Conservation (phyloP, 2,113 vertebrate species). For the Patagioenas fasciata region DNA sequence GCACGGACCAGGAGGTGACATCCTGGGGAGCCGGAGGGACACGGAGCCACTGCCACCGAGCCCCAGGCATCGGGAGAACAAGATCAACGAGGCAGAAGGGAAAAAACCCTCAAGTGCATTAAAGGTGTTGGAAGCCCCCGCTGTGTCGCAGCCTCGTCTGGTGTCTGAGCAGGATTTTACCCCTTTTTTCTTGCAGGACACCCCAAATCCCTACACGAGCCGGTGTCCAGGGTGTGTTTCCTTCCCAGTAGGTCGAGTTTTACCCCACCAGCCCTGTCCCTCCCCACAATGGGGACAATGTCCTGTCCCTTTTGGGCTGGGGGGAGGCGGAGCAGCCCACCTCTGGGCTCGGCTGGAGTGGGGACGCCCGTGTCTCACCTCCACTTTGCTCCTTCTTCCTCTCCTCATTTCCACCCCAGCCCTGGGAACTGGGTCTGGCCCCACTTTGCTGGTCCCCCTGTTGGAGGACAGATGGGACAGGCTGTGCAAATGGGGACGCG, state of each 20-base stretch:
- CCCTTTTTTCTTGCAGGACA: not conserved
- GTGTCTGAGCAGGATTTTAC: not conserved
- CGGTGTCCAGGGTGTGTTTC: accelerated
- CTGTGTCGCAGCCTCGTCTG: not conserved
- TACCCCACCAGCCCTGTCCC: not conserved
- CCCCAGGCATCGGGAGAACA: accelerated
- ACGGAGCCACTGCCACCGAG: not conserved
- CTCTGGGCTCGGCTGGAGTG: accelerated
- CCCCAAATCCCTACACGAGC: accelerated
- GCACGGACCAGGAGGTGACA: accelerated
- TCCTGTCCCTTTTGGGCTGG: not conserved
- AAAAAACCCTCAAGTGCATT: not conserved
- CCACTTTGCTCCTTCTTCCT: not conserved
- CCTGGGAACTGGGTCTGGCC: not conserved
- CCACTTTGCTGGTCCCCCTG: not conserved
- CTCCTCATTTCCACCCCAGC: not conserved
- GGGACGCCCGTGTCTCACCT: accelerated
- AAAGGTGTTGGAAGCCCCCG: not conserved
- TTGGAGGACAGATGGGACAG: accelerated
- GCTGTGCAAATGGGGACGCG: accelerated
- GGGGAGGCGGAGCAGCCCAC: not conserved
- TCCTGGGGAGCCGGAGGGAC: not conserved
- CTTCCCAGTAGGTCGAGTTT: accelerated
- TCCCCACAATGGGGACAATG: not conserved
- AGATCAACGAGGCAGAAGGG: not conserved